Evolutionary conservation across 2,797 vertebrate genomes (phyloP).

Genomic region (Dendrocincla tyrannina): DNA sequence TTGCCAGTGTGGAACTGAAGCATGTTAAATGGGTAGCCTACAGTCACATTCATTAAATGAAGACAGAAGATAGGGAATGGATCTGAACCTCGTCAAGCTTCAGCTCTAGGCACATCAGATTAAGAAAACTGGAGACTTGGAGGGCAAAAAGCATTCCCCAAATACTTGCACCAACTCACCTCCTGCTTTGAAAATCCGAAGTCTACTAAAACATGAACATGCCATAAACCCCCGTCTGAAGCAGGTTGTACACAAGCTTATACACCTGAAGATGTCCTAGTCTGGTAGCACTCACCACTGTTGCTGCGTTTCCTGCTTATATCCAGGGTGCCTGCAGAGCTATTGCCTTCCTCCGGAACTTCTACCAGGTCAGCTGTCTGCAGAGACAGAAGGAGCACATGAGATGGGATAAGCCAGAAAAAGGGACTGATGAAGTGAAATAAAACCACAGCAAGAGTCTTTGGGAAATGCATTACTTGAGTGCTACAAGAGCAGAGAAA

Average conservation of each 20-base stretch:
- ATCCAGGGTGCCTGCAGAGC: slow-evolving; percentile 81
- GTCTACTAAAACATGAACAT: neutral
- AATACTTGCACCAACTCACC: neutral
- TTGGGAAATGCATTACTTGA: neutral
- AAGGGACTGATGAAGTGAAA: neutral
- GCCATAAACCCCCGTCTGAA: neutral
- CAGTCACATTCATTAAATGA: neutral
- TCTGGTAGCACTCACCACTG: slow-evolving; percentile 80
- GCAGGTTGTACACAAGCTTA: neutral
- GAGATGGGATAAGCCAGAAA: neutral
- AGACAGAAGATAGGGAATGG: neutral
- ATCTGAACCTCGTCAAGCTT: neutral
- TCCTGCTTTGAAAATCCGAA: neutral
- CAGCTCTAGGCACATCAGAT: neutral
- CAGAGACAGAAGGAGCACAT: neutral
- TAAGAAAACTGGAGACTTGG: neutral
- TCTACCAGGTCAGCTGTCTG: slow-evolving; percentile 91
- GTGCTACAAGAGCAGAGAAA: neutral
- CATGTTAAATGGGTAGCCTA: neutral
- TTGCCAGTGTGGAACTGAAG: neutral
- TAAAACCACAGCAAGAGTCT: neutral
- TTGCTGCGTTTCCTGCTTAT: slow-evolving; percentile 87
- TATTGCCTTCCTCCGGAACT: slow-evolving; percentile 88
- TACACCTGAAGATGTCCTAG: neutral
- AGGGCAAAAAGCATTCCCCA: neutral